Percentiles rank a stretch among this genome's conserved stretches.
Conservation (phyloP, 1,140 invertebrate species). For the Heliconius himera region DNA sequence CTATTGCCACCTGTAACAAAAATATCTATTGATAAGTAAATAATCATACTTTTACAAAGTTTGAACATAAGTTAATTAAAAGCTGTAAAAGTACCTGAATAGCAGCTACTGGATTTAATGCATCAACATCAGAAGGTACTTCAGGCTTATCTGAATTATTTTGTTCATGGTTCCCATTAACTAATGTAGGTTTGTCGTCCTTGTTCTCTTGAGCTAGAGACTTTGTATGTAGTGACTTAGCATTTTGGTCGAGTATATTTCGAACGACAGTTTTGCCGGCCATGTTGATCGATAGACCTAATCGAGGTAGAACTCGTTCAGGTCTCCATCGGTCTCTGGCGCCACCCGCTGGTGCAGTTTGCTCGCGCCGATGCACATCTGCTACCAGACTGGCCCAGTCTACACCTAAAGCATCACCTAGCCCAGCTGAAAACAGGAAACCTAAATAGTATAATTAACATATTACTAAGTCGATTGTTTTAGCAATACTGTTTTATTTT, state of each 20-base stretch:
- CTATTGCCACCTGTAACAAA: slow-evolving; percentile 67
- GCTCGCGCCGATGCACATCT: slow-evolving; percentile 85
- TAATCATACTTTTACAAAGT: no score
- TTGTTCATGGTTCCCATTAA: slow-evolving; percentile 48
- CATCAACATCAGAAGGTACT: slow-evolving; percentile 50
- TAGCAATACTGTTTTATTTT: no score
- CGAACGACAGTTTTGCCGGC: slow-evolving; percentile 85
- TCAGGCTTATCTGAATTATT: slow-evolving; percentile 24
- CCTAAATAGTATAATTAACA: not conserved
- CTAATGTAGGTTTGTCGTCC: slow-evolving; percentile 42
- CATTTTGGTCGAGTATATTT: slow-evolving; percentile 82
- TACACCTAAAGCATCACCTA: slow-evolving; percentile 94
- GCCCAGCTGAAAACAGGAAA: slow-evolving; percentile 80
- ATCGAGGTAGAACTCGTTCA: slow-evolving; percentile 85
- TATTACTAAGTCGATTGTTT: no score
- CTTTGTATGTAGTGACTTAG: slow-evolving; percentile 57
- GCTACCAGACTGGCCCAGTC: slow-evolving; percentile 95
- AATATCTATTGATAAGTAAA: not conserved
- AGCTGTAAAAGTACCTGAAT: slow-evolving; percentile 79
- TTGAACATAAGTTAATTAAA: no score
- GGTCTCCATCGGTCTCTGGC: slow-evolving; percentile 90
- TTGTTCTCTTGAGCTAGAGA: slow-evolving; percentile 38
- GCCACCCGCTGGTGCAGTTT: slow-evolving; percentile 79
- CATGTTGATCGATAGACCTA: slow-evolving; percentile 88
- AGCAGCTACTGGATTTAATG: slow-evolving; percentile 83